Conservation (phyloP, 2,113 vertebrate genomes). For the Platycercus adscitus region DNA sequence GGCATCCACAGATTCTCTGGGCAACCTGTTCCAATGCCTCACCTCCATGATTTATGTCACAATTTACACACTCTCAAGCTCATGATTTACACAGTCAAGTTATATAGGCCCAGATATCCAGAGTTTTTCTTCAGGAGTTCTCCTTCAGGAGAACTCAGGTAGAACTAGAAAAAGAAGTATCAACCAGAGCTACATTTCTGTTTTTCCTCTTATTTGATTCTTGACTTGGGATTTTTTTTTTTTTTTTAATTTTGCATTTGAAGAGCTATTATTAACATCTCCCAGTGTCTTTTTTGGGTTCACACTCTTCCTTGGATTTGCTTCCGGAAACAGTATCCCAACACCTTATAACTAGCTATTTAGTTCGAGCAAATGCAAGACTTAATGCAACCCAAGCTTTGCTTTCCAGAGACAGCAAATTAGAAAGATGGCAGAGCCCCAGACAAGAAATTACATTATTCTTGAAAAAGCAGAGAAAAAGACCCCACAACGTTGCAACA, state of each 20-base stretch:
- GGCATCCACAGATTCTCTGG: not conserved
- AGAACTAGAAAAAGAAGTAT: not conserved
- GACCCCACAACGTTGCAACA: not conserved
- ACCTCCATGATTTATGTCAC: not conserved
- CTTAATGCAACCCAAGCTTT: not conserved
- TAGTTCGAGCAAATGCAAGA: not conserved
- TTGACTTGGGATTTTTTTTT: not conserved
- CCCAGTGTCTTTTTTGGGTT: not conserved
- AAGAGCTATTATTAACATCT: not conserved
- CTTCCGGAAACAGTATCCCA: not conserved
- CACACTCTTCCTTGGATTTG: not conserved
- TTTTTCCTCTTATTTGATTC: not conserved
- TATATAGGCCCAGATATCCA: not conserved
- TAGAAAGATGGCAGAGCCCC: not conserved
- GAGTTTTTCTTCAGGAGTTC: not conserved
- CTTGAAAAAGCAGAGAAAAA: not conserved
- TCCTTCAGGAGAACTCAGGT: not conserved
- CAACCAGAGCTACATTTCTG: not conserved
- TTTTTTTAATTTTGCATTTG: not conserved
- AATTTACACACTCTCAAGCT: not conserved
- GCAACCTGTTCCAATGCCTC: not conserved
- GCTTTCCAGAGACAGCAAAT: not conserved
- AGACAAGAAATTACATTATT: not conserved
- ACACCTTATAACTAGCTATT: not conserved
- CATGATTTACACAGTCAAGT: not conserved